Conservation (phyloP, 2,797 vertebrate genomes). For the Myripristis murdjan region DNA sequence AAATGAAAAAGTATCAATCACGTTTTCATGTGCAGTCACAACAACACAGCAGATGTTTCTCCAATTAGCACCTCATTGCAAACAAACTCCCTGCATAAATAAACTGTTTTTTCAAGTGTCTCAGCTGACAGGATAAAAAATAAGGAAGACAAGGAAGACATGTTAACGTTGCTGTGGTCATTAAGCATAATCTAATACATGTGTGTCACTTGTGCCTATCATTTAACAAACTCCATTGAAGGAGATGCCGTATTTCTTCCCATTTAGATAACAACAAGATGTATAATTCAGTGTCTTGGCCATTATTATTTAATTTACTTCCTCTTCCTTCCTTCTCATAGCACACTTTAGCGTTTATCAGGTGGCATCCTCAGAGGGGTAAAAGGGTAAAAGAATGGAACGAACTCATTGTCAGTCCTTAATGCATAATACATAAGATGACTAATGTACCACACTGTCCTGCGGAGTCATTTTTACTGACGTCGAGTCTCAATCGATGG, state of each 20-base stretch:
- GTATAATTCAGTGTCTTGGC: slow-evolving; percentile 22
- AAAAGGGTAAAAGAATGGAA: slow-evolving; percentile 55
- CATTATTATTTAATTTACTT: slow-evolving; percentile 45
- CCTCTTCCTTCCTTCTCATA: slow-evolving; percentile 9
- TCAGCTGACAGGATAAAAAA: not conserved
- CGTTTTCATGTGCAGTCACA: slow-evolving; percentile 18
- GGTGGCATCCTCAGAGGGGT: slow-evolving; percentile 57
- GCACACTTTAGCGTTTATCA: slow-evolving; percentile 59
- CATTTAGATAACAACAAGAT: slow-evolving; percentile 20
- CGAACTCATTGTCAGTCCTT: slow-evolving; percentile 69
- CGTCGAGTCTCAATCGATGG: slow-evolving; percentile 90
- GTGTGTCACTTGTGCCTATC: slow-evolving; percentile 34
- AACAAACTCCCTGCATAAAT: slow-evolving; percentile 2
- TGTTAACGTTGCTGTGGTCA: not conserved
- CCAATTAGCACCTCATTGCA: slow-evolving; percentile 21
- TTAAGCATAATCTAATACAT: slow-evolving; percentile 29
- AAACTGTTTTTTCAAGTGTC: not conserved
- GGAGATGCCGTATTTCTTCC: slow-evolving; percentile 12
- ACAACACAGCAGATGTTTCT: slow-evolving; percentile 43
- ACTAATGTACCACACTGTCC: slow-evolving; percentile 87
- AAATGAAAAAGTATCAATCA: slow-evolving; percentile 37
- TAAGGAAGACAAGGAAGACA: not conserved
- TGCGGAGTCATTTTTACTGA: slow-evolving; percentile 90
- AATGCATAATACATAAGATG: slow-evolving; percentile 96
- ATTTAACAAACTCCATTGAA: slow-evolving; percentile 15